Conservation (phyloP, 2,113 vertebrate species). For the Capricornis sumatraensis region DNA sequence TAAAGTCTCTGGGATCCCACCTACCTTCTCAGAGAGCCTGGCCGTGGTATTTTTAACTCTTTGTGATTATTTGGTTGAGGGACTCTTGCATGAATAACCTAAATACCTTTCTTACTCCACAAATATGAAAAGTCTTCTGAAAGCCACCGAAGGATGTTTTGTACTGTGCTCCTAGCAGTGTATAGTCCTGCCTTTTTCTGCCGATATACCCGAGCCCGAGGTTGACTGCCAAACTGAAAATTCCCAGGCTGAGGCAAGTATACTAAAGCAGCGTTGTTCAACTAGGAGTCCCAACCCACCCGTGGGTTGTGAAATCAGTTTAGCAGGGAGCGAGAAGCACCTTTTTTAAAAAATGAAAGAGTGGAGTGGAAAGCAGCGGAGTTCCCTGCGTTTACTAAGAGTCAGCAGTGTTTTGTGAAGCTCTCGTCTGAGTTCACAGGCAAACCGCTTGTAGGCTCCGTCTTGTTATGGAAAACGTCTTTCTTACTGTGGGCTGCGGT, state of each 20-base stretch:
- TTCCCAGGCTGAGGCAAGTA: constrained; percentile 61
- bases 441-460: background rate
- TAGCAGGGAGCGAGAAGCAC: background rate
- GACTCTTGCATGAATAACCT: constrained; percentile 40
- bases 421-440: background rate
- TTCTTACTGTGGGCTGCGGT: background rate
- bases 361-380: background rate
- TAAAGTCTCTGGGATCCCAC: background rate
- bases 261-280: constrained; percentile 51
- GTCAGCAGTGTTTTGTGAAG: background rate
- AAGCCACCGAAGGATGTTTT: constrained; percentile 51
- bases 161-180: constrained; percentile 46
- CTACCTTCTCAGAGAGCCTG: background rate
- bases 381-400: background rate
- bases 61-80: background rate
- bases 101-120: constrained; percentile 54
- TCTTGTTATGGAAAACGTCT: background rate
- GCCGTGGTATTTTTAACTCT: background rate
- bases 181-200: constrained; percentile 37
- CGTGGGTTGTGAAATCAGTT: background rate
- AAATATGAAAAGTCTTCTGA: constrained; percentile 53
- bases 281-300: background rate
- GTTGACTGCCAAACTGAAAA: constrained; percentile 66
- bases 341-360: background rate
- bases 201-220: constrained; percentile 39